Conservation (phyloP, 2,113 vertebrate genomes). For the Nothoprocta perdicaria region DNA sequence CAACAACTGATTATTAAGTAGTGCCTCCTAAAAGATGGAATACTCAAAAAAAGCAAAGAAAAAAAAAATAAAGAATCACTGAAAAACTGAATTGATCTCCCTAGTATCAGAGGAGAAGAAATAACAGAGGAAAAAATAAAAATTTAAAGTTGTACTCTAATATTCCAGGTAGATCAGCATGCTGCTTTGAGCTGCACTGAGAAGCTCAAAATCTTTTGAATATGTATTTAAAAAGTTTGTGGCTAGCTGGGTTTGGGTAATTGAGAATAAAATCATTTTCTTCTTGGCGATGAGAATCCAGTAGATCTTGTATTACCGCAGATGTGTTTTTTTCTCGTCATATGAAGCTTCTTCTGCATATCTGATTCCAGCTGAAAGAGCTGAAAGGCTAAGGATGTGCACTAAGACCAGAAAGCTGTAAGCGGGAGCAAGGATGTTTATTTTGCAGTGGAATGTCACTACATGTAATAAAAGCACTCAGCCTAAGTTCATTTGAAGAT, state of each 20-base stretch:
- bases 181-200: not conserved
- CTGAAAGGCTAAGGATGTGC: not conserved
- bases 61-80: not conserved
- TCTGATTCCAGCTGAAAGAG: not conserved
- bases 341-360: not conserved
- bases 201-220: not conserved
- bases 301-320: not conserved
- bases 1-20: not conserved
- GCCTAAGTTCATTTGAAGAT: not conserved
- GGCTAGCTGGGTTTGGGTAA: not conserved
- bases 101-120: not conserved
- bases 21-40: not conserved
- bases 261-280: not conserved
- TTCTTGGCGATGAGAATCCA: not conserved
- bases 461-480: constrained; percentile 1
- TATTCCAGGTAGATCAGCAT: not conserved
- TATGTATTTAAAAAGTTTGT: not conserved
- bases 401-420: not conserved
- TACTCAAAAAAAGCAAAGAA: not conserved
- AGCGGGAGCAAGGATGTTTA: not conserved
- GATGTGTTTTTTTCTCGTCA: not conserved
- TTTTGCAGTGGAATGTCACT: not conserved
- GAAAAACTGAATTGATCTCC: not conserved
- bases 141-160: not conserved
- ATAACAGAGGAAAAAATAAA: not conserved